Percentiles rank a stretch among this genome's conserved stretches.
Conservation (phyloP, 2,888 invertebrate genomes). For the Lochmaea capreae region DNA sequence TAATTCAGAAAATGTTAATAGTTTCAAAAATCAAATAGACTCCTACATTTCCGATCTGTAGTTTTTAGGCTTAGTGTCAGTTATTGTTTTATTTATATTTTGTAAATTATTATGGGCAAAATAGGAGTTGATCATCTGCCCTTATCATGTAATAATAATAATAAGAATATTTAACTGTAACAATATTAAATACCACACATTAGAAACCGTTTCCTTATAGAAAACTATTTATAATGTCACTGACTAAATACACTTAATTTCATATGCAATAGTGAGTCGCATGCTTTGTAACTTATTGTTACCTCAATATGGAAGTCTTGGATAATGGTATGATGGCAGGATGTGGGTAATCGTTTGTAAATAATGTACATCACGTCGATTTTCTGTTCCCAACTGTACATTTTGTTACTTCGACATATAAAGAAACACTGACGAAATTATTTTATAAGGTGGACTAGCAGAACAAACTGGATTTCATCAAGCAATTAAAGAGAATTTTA, state of each 20-base stretch:
- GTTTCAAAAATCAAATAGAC: too few relatives aligned
- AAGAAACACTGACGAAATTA: background rate
- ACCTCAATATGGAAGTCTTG: slow-evolving; percentile 35
- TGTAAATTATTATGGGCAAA: too few relatives aligned
- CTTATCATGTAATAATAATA: too few relatives aligned
- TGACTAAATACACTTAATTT: slow-evolving; percentile 28
- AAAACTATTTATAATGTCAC: background rate
- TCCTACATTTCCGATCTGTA: too few relatives aligned
- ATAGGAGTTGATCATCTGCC: too few relatives aligned
- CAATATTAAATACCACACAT: background rate
- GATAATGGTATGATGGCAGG: slow-evolving; percentile 36
- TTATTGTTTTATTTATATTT: too few relatives aligned
- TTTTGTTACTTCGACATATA: slow-evolving; percentile 20
- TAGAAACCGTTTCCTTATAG: background rate
- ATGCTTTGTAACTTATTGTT: slow-evolving; percentile 37
- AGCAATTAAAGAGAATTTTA: background rate
- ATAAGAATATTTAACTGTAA: too few relatives aligned
- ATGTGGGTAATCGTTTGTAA: slow-evolving; percentile 35
- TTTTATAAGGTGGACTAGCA: background rate
- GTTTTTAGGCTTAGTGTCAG: too few relatives aligned
- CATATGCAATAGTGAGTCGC: slow-evolving; percentile 31
- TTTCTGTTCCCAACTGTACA: slow-evolving; percentile 29
- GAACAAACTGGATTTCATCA: background rate
- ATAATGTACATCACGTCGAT: slow-evolving; percentile 37
- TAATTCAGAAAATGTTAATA: too few relatives aligned